These are phyloP conservation scores for Plumapathes pennacea DNA, from an alignment of 92 coral and sea anemone species.

Conservation along the genomic window DNA sequence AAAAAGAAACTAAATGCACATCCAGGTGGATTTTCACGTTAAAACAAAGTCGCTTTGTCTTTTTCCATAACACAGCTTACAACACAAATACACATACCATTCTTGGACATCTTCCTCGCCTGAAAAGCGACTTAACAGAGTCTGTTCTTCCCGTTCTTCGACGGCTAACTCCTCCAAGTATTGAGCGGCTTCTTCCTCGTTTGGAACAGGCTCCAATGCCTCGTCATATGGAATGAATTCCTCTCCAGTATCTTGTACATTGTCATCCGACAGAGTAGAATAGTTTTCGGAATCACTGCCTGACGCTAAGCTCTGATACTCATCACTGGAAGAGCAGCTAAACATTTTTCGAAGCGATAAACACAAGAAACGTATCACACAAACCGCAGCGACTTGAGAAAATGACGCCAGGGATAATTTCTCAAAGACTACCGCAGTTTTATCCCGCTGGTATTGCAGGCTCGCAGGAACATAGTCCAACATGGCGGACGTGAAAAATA, in stretches of 20 bases:
- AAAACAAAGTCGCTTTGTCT: too few relatives aligned
- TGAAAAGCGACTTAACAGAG: slow-evolving; percentile 32
- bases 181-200: slow-evolving; percentile 21
- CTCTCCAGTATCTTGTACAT: neutral
- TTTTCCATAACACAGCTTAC: too few relatives aligned
- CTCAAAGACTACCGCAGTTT: too few relatives aligned
- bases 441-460: too few relatives aligned
- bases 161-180: slow-evolving; percentile 15
- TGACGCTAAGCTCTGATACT: neutral
- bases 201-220: slow-evolving; percentile 35
- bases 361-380: too few relatives aligned
- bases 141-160: slow-evolving; percentile 31
- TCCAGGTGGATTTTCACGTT: too few relatives aligned
- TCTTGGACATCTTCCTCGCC: slow-evolving; percentile 20
- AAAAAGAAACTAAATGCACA: too few relatives aligned
- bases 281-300: slow-evolving; percentile 23
- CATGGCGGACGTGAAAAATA: too few relatives aligned
- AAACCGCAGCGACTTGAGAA: too few relatives aligned
- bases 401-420: too few relatives aligned
- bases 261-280: neutral
- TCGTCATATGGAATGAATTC: slow-evolving; percentile 17
- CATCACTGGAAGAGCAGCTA: slow-evolving; percentile 20
- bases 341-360: neutral
- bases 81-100: too few relatives aligned
- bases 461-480: too few relatives aligned